Evolutionary conservation across 2,797 vertebrate species (phyloP).

Genomic region (Enoplosus armatus): DNA sequence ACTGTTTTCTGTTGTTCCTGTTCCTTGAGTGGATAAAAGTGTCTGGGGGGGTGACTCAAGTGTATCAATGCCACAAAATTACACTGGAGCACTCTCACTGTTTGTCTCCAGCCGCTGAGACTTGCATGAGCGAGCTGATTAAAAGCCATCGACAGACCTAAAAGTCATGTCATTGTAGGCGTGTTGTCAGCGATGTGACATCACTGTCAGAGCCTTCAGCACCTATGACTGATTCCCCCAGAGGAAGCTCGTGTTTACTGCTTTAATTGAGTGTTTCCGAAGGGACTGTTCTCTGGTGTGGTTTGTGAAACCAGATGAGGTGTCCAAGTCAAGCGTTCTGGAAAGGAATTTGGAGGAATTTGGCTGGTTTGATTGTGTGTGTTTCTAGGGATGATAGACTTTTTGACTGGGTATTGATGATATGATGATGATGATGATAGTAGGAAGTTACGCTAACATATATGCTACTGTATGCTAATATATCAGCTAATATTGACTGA

Average conservation of each 20-base stretch:
- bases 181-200: slow-evolving; percentile 7
- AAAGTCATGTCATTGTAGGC: slow-evolving; percentile 16
- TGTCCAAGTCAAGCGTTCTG: slow-evolving; percentile 49
- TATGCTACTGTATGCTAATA: background rate
- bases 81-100: slow-evolving; percentile 50
- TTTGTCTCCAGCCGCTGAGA: slow-evolving; percentile 43
- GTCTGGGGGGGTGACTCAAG: slow-evolving; percentile 51
- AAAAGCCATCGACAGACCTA: slow-evolving; percentile 26
- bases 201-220: slow-evolving; percentile 25
- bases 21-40: slow-evolving; percentile 51
- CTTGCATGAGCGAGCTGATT: slow-evolving; percentile 28
- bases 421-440: too few species aligned
- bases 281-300: slow-evolving; percentile 36
- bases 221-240: slow-evolving; percentile 41
- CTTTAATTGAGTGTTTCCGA: slow-evolving; percentile 63
- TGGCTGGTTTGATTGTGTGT: slow-evolving; percentile 1
- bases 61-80: slow-evolving; percentile 53
- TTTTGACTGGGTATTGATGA: background rate
- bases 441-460: background rate
- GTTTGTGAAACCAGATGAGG: slow-evolving; percentile 66
- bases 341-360: slow-evolving; percentile 14
- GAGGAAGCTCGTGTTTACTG: slow-evolving; percentile 61
- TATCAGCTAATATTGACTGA: background rate
- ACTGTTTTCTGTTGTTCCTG: slow-evolving; percentile 53
- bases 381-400: background rate